A percentile compares a stretch with the other conserved stretches of the same genome.
Conservation (phyloP, 2,888 invertebrate genomes). For the Oxycera nigricornis region DNA sequence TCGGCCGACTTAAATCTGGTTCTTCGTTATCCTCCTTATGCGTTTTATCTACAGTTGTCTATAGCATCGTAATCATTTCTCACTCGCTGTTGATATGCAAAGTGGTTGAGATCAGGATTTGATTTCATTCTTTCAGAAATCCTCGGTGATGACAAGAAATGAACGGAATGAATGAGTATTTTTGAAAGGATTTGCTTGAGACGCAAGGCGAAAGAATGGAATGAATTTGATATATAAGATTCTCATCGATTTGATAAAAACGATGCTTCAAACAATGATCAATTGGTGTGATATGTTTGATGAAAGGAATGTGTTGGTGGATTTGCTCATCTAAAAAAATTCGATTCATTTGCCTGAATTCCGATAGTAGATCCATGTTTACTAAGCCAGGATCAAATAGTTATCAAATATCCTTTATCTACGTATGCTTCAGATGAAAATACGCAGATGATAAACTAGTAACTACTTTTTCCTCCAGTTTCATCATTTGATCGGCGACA, state of each 20-base stretch:
- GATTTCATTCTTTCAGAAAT: not conserved
- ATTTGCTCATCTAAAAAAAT: too few relatives aligned
- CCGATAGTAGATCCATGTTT: too few relatives aligned
- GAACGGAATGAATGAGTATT: not conserved
- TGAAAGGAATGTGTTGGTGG: too few relatives aligned
- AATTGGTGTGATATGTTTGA: too few relatives aligned
- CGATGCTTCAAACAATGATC: not conserved
- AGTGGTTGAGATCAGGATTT: not conserved
- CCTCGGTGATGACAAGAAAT: not conserved
- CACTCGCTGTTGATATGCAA: slow-evolving; percentile 4
- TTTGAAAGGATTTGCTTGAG: not conserved
- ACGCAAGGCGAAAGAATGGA: not conserved
- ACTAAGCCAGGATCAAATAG: too few relatives aligned
- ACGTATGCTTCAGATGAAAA: too few relatives aligned
- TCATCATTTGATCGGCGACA: too few relatives aligned
- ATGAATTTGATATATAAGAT: not conserved
- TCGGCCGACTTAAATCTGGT: not conserved
- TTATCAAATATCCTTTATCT: too few relatives aligned
- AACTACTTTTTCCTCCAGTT: too few relatives aligned
- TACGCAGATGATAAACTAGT: too few relatives aligned
- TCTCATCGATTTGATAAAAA: not conserved
- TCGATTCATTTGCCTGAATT: too few relatives aligned
- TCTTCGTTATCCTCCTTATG: not conserved
- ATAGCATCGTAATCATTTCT: not conserved
- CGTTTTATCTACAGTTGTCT: not conserved